Conservation (phyloP, 2,888 invertebrate genomes). For the Ellobium chinense region DNA sequence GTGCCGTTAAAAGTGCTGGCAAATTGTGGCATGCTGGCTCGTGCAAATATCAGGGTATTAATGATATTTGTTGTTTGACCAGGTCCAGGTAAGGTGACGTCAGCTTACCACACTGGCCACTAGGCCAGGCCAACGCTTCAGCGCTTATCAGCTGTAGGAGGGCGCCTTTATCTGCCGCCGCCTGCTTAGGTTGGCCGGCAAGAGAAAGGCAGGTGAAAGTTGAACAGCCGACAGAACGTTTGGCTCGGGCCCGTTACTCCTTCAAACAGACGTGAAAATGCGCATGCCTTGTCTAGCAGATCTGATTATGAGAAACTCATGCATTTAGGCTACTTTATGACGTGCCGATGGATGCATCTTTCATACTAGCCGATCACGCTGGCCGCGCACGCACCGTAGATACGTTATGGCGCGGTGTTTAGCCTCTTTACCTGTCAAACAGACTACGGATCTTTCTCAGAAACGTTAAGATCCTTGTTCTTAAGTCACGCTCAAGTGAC, state of each 20-base stretch:
- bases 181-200: neutral
- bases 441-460: too few species aligned
- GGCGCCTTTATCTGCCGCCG: neutral
- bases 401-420: too few species aligned
- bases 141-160: neutral
- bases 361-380: too few species aligned
- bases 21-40: neutral
- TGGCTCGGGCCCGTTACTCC: neutral
- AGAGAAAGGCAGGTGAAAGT: neutral
- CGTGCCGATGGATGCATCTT: neutral
- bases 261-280: neutral
- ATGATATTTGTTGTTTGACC: neutral
- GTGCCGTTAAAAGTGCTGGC: neutral
- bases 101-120: neutral
- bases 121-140: neutral
- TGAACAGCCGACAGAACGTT: neutral
- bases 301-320: neutral
- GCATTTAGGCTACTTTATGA: neutral
- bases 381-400: too few species aligned
- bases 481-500: too few species aligned
- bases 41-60: neutral
- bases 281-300: neutral
- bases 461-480: too few species aligned
- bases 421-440: too few species aligned
- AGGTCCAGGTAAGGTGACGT: neutral